Conservation (phyloP, 2,113 vertebrate species). For the Coryphaenoides rupestris region DNA sequence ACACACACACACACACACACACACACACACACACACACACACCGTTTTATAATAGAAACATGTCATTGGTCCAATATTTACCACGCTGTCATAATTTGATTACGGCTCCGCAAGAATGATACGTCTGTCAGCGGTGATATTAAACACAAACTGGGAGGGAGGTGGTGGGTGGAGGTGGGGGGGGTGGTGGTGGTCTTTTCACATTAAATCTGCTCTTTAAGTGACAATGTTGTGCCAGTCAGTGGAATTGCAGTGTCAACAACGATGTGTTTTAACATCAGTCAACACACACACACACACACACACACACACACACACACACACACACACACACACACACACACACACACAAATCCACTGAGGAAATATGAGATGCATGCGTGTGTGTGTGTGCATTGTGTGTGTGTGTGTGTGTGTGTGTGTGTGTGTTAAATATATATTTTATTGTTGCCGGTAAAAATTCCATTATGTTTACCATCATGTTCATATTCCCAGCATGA, state of each 20-base stretch:
- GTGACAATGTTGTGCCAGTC: conserved; percentile 54
- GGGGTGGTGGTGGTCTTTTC: conserved; percentile 30
- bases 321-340: conserved; percentile 36
- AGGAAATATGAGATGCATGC: conserved; percentile 37
- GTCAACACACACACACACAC: conserved; percentile 40
- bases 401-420: neutral
- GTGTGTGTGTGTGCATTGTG: conserved; percentile 2
- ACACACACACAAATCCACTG: conserved; percentile 39
- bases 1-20: conserved; percentile 31
- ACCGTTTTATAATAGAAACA: conserved; percentile 70
- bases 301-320: conserved; percentile 39
- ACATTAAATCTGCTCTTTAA: conserved; percentile 62
- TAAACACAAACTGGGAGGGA: conserved; percentile 50
- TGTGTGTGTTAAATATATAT: neutral
- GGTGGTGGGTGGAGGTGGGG: neutral
- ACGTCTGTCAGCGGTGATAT: conserved; percentile 61
- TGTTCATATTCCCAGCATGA: no score
- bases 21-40: conserved; percentile 52
- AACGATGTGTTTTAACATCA: conserved; percentile 55
- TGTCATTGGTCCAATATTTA: conserved; percentile 65
- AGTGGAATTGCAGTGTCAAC: conserved; percentile 62
- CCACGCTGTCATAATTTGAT: conserved; percentile 66
- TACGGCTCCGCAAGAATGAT: conserved; percentile 62
- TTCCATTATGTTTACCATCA: no score
- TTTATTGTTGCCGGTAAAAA: no score